Evolutionary conservation across 30 jellyfish, hydroid and myxozoan genomes (phyloP).

Genomic region (Hydractinia echinata): DNA sequence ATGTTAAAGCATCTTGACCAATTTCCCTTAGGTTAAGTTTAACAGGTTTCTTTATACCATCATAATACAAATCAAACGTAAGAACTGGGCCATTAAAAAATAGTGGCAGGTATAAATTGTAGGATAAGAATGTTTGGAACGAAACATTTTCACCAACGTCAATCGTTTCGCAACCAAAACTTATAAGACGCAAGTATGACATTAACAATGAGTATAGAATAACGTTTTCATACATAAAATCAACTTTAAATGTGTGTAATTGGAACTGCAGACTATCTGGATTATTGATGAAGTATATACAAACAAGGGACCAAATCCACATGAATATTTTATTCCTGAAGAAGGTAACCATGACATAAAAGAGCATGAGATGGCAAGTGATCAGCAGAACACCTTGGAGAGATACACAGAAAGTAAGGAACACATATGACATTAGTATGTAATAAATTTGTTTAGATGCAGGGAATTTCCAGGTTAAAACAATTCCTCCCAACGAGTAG

Average conservation of each 20-base stretch:
- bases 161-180: constrained; percentile 13
- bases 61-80: constrained; percentile 56
- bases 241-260: neutral
- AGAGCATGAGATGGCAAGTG: neutral
- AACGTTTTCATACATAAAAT: neutral
- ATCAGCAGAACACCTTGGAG: neutral
- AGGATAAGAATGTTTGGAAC: constrained; percentile 29
- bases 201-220: neutral
- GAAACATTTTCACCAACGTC: neutral
- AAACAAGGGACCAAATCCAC: neutral
- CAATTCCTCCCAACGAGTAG: neutral
- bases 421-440: neutral
- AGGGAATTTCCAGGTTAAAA: neutral
- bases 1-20: constrained; percentile 35
- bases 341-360: neutral
- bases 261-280: neutral
- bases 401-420: neutral
- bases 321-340: neutral
- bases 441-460: neutral
- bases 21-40: constrained; percentile 29
- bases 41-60: constrained; percentile 22
- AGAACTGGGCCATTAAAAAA: constrained; percentile 77
- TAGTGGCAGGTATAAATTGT: constrained; percentile 58
- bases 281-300: neutral
- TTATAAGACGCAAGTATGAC: constrained; percentile 17